phyloP scores from a whole-genome alignment of 2,888 invertebrate species.

The Diadromus collaris region DNA sequence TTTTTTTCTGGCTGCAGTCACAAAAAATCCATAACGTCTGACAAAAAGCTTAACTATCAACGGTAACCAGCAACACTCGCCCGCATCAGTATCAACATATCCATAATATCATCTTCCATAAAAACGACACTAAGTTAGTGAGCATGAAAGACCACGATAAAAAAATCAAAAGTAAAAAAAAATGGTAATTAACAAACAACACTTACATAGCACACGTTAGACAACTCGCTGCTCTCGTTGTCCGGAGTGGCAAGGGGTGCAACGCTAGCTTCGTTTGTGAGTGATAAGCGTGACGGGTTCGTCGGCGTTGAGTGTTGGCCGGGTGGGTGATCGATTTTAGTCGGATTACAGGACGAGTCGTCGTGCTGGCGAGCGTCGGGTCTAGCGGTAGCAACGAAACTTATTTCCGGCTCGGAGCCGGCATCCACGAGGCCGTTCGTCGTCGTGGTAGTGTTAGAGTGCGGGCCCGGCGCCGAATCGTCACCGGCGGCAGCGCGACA shows the following conservation, averaged over 20 bases:
- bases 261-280: slow-evolving; percentile 55
- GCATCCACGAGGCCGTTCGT: slow-evolving; percentile 44
- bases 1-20: too few relatives aligned
- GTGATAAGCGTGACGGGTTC: slow-evolving; percentile 41
- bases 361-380: slow-evolving; percentile 8
- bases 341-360: slow-evolving; percentile 55
- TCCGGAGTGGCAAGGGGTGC: slow-evolving; percentile 76
- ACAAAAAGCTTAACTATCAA: background rate
- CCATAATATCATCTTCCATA: slow-evolving; percentile 1
- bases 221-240: slow-evolving; percentile 75
- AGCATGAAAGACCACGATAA: slow-evolving; percentile 5
- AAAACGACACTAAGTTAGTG: slow-evolving; percentile 6
- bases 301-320: slow-evolving; percentile 28
- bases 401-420: slow-evolving; percentile 31
- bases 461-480: slow-evolving; percentile 35
- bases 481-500: slow-evolving; percentile 22
- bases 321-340: slow-evolving; percentile 57
- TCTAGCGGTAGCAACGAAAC: slow-evolving; percentile 14
- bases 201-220: slow-evolving; percentile 78
- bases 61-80: background rate
- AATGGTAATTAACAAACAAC: slow-evolving; percentile 62
- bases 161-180: slow-evolving; percentile 26
- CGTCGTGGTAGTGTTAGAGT: slow-evolving; percentile 31
- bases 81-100: background rate
- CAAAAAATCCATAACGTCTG: background rate